Conservation (phyloP, 2,888 invertebrate genomes). For the Cistogaster globosa region DNA sequence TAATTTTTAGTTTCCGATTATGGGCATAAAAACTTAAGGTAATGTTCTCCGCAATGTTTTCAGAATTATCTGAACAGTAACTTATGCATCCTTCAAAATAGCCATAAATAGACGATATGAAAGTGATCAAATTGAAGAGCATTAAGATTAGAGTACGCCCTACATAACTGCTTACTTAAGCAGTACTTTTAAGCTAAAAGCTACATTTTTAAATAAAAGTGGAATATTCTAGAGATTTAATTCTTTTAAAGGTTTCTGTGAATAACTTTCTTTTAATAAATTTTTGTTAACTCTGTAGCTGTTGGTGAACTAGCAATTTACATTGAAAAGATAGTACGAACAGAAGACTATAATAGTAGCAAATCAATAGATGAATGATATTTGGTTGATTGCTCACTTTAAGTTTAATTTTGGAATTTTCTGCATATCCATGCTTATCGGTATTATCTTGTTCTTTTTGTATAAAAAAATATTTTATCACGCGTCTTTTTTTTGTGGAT, state of each 20-base stretch:
- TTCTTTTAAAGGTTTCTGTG: constrained; percentile 9
- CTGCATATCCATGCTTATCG: constrained; percentile 58
- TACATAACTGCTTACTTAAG: no score
- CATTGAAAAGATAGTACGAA: constrained; percentile 31
- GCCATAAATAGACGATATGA: no score
- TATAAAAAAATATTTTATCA: not conserved
- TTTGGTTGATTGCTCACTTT: constrained; percentile 67
- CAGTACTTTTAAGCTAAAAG: no score
- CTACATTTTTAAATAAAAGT: no score
- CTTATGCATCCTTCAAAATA: no score
- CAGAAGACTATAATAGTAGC: constrained; percentile 39
- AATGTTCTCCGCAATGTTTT: no score
- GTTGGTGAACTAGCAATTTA: not conserved
- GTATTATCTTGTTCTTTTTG: constrained; percentile 3
- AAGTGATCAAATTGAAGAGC: no score
- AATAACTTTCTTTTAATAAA: constrained; percentile 6
- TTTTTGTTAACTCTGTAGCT: constrained; percentile 5
- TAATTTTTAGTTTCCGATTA: no score
- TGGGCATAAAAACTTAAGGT: no score
- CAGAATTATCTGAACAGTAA: no score
- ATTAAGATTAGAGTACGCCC: no score
- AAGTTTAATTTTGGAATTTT: constrained; percentile 55
- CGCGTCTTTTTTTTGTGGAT: not conserved
- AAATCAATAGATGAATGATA: constrained; percentile 50
- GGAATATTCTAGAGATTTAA: not conserved